These are phyloP conservation scores for Drosophila planitibia DNA, from an alignment of 2,888 invertebrate species.

Conservation along the genomic window DNA sequence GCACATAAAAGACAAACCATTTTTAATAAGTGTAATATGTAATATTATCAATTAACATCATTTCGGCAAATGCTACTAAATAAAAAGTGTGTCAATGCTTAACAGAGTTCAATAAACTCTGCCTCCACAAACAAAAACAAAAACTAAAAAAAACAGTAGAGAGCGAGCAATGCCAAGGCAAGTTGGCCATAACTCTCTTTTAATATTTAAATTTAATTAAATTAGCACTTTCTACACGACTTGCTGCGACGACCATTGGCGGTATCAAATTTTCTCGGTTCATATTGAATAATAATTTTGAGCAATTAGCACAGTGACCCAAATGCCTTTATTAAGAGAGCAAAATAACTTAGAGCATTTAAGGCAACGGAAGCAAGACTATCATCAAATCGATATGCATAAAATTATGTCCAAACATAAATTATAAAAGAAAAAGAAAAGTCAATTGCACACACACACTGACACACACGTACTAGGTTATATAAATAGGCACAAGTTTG, in stretches of 20 bases:
- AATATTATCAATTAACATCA: constrained; percentile 6
- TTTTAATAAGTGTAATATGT: background rate
- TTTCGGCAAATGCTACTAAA: constrained; percentile 4
- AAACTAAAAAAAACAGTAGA: constrained; percentile 7
- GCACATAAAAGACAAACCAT: background rate
- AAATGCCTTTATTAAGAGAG: constrained; percentile 56
- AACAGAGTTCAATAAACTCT: constrained; percentile 59
- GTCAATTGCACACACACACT: background rate
- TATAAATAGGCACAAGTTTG: constrained; percentile 49
- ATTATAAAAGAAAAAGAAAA: constrained; percentile 6
- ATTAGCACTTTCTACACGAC: constrained; percentile 75
- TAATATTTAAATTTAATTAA: constrained; percentile 70
- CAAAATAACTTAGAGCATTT: background rate
- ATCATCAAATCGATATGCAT: constrained; percentile 10
- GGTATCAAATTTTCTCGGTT: constrained; percentile 23
- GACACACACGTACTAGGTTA: constrained; percentile 8
- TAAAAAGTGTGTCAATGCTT: constrained; percentile 45
- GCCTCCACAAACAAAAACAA: background rate
- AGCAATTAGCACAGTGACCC: constrained; percentile 74
- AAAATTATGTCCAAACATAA: constrained; percentile 1
- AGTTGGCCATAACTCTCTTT: constrained; percentile 45
- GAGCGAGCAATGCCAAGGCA: constrained; percentile 28
- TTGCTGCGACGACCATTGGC: constrained; percentile 13
- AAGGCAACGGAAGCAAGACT: constrained; percentile 15
- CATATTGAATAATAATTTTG: constrained; percentile 78